Evolutionary conservation across 1,140 invertebrate genomes (phyloP).

Genomic region (Cecropterus lyciades): DNA sequence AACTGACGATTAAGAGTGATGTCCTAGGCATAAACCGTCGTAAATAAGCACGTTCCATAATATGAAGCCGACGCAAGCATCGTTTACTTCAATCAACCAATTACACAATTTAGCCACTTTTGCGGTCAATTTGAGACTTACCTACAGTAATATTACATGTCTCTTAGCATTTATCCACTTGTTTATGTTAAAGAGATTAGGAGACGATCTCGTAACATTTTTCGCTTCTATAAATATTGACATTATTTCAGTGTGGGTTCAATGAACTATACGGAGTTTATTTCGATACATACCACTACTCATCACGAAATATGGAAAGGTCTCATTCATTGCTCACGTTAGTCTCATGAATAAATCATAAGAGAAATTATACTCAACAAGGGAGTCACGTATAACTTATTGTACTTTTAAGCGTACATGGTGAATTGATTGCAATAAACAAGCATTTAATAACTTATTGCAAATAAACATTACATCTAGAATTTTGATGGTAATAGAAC

Average conservation of each 20-base stretch:
- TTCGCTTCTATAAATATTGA: conserved; percentile 1
- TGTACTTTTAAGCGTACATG: not conserved
- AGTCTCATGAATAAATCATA: conserved; percentile 18
- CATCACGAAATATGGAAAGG: conserved; percentile 3
- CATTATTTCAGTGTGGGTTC: not conserved
- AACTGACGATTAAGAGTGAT: not conserved
- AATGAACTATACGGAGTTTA: not conserved
- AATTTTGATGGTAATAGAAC: no score
- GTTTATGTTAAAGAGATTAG: not conserved
- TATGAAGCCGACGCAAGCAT: conserved; percentile 35
- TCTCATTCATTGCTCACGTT: conserved; percentile 19
- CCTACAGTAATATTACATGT: not conserved
- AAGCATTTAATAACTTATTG: no score
- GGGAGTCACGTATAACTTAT: conserved; percentile 10
- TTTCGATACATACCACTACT: not conserved
- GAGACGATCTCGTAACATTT: not conserved
- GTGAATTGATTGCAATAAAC: no score
- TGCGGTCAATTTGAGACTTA: conserved; percentile 7
- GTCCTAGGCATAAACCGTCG: conserved; percentile 12
- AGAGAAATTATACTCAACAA: conserved; percentile 22
- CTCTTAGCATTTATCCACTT: not conserved
- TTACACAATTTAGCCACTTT: conserved; percentile 39
- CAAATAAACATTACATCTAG: no score
- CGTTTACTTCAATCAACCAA: conserved; percentile 44
- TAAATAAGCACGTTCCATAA: conserved; percentile 40